phyloP scores from a whole-genome alignment of 2,888 invertebrate genomes.

The Orchesella flavescens region DNA sequence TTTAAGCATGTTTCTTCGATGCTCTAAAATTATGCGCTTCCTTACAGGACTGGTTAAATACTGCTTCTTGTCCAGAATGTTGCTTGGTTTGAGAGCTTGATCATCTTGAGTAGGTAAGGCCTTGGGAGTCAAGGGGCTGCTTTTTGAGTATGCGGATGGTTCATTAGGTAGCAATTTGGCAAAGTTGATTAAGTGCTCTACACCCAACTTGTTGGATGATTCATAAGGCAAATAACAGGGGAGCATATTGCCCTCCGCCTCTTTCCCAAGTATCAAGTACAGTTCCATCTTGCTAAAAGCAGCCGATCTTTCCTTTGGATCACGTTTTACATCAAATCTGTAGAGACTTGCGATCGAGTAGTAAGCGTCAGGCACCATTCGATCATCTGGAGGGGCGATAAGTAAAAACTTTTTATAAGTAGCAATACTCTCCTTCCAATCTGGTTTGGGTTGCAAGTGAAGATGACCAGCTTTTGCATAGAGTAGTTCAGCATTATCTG shows the following conservation, averaged over 20 bases:
- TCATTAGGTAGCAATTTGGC: too few species aligned
- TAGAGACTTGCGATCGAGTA: not conserved
- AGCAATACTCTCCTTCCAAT: not conserved
- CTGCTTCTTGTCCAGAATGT: too few species aligned
- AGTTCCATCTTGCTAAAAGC: not conserved
- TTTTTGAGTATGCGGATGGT: too few species aligned
- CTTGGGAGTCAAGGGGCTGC: too few species aligned
- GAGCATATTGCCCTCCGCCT: too few species aligned
- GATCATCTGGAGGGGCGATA: not conserved
- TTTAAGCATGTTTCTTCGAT: too few species aligned
- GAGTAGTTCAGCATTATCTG: not conserved
- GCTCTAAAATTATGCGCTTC: too few species aligned
- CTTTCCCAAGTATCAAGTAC: too few species aligned
- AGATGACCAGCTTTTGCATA: not conserved
- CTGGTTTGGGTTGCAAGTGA: not conserved
- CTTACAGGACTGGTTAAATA: too few species aligned
- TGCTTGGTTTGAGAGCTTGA: too few species aligned
- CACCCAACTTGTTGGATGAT: not conserved
- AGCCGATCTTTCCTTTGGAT: not conserved
- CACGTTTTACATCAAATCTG: not conserved
- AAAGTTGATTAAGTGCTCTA: not conserved
- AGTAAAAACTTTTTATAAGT: conserved; percentile 8
- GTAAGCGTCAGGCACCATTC: not conserved
- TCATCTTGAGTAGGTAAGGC: too few species aligned
- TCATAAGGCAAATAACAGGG: too few species aligned